Evolutionary conservation across 2,797 vertebrate genomes (phyloP).

Genomic region (Cryptoblepharus egeriae): DNA sequence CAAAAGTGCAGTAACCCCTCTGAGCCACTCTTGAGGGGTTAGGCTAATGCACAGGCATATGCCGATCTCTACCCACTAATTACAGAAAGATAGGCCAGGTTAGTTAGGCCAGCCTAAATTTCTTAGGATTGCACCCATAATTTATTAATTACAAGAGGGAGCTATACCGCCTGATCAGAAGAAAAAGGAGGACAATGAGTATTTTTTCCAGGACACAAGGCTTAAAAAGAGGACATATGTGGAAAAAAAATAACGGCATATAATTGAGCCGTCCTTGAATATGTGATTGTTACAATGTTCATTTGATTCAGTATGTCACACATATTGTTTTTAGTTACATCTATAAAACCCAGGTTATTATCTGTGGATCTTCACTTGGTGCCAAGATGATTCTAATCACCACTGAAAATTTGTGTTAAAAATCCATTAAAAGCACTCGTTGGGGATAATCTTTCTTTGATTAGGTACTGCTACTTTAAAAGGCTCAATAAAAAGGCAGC

Average conservation of each 20-base stretch:
- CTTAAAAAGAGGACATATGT: too few relatives aligned
- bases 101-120: too few relatives aligned
- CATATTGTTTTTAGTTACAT: constrained; percentile 56
- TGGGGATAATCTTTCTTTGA: neutral
- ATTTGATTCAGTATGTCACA: constrained; percentile 46
- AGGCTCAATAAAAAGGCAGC: neutral
- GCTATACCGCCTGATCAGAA: too few relatives aligned
- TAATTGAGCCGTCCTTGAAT: constrained; percentile 41
- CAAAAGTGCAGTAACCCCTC: too few relatives aligned
- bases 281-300: constrained; percentile 31
- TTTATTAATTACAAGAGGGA: too few relatives aligned
- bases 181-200: too few relatives aligned
- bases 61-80: too few relatives aligned
- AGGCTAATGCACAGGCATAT: too few relatives aligned
- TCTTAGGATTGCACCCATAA: too few relatives aligned
- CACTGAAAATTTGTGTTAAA: constrained; percentile 21
- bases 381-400: constrained; percentile 11
- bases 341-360: constrained; percentile 55
- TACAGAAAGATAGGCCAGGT: too few relatives aligned
- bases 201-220: too few relatives aligned
- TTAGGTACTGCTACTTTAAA: neutral
- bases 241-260: constrained; percentile 18
- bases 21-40: too few relatives aligned
- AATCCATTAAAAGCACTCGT: constrained; percentile 3
- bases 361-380: constrained; percentile 40